phyloP scores from a whole-genome alignment of 2,888 invertebrate genomes.

The Rotaria socialis region DNA sequence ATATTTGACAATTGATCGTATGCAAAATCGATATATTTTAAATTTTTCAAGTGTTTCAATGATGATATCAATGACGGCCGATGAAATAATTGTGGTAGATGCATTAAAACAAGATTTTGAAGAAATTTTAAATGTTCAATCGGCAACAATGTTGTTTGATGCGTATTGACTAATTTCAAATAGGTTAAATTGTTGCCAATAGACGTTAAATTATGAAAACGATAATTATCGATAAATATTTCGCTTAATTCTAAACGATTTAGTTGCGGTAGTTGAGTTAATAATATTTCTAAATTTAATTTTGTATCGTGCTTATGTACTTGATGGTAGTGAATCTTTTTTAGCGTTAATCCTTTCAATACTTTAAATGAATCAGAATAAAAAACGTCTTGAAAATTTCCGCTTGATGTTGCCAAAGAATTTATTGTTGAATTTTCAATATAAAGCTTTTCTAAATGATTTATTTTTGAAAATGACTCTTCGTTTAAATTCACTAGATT shows the following conservation, averaged over 20 bases:
- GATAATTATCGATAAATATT: not conserved
- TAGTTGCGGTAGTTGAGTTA: not conserved
- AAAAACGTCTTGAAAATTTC: not conserved
- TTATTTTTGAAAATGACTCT: slow-evolving; percentile 23
- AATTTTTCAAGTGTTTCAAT: not conserved
- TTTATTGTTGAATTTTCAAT: slow-evolving; percentile 24
- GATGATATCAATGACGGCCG: not conserved
- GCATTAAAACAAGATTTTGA: not conserved
- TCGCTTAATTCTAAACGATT: slow-evolving; percentile 6
- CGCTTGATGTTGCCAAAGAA: not conserved
- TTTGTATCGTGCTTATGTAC: not conserved
- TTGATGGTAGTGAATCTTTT: not conserved
- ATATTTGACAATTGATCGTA: not conserved
- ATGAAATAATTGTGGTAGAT: not conserved
- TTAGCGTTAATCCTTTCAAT: slow-evolving; percentile 3
- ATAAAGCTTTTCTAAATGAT: not conserved
- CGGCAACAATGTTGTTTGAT: slow-evolving; percentile 9
- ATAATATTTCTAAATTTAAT: slow-evolving; percentile 11
- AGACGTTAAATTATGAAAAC: not conserved
- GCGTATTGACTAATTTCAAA: not conserved
- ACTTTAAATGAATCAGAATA: not conserved
- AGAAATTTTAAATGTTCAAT: not conserved
- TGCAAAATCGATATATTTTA: not conserved
- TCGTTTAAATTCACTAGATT: not conserved
- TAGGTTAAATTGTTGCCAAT: not conserved